A percentile compares a stretch with the other conserved stretches of the same genome.
These are phyloP conservation scores for Apamea epomidion DNA, from an alignment of 2,888 invertebrate genomes.

Conservation along the genomic window DNA sequence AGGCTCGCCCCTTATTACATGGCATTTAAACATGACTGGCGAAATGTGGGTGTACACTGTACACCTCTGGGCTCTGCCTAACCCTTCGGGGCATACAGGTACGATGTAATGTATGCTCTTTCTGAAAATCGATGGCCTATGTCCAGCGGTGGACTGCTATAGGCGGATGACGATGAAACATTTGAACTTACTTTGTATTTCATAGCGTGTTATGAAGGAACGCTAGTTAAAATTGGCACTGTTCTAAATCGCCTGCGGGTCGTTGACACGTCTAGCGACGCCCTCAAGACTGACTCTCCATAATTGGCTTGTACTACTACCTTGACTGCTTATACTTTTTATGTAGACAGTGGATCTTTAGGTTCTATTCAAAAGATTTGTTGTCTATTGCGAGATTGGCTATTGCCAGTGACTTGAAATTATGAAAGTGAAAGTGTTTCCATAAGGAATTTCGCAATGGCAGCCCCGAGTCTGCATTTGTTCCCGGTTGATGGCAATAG, in stretches of 20 bases:
- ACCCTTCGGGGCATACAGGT: no score
- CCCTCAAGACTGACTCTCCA: slow-evolving; percentile 4
- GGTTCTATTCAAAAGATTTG: no score
- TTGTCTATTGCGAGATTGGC: background rate
- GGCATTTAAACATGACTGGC: no score
- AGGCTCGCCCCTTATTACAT: background rate
- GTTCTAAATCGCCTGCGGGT: slow-evolving; percentile 33
- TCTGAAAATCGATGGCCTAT: background rate
- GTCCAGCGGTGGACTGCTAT: no score
- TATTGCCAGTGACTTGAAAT: background rate
- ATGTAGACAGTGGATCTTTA: background rate
- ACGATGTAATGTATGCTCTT: background rate
- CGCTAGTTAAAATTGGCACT: slow-evolving; percentile 26
- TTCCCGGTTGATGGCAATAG: no score
- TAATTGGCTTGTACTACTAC: slow-evolving; percentile 1
- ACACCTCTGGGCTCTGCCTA: no score
- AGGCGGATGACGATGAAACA: background rate
- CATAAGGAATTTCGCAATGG: no score
- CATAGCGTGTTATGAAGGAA: background rate
- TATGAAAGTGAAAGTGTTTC: no score
- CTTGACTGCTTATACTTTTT: background rate
- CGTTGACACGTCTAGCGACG: slow-evolving; percentile 28
- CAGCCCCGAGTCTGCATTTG: no score
- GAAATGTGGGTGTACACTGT: no score
- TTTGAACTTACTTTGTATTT: background rate